Percentiles rank a stretch among this genome's conserved stretches.
phyloP scores from a whole-genome alignment of 2,113 vertebrate genomes.

The Ancistrus triradiatus region DNA sequence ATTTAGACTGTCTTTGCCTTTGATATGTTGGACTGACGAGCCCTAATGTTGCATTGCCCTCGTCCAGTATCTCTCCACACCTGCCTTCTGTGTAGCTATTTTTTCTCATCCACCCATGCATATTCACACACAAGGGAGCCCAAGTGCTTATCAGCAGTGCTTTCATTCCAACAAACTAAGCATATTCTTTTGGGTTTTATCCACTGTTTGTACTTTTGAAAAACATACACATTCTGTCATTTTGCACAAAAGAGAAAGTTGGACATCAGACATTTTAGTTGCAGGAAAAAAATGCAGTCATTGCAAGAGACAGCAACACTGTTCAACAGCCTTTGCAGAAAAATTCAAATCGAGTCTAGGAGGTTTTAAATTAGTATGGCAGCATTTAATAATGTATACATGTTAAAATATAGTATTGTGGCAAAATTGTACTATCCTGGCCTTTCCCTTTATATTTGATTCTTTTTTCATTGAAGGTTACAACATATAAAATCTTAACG shows the following conservation, averaged over 20 bases:
- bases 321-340: too few relatives aligned
- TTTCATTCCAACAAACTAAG: conserved; percentile 20
- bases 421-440: not conserved
- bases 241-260: not conserved
- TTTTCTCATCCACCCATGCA: not conserved
- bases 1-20: conserved; percentile 24
- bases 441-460: not conserved
- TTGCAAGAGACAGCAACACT: too few relatives aligned
- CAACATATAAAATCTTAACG: conserved; percentile 5
- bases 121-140: not conserved
- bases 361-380: too few relatives aligned
- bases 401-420: too few relatives aligned
- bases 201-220: not conserved
- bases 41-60: not conserved
- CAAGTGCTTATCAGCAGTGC: conserved; percentile 31
- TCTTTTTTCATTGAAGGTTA: conserved; percentile 13
- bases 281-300: too few relatives aligned
- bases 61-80: not conserved
- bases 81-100: not conserved
- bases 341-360: too few relatives aligned
- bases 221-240: not conserved
- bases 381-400: too few relatives aligned
- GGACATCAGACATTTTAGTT: too few relatives aligned
- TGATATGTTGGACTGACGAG: conserved; percentile 14
- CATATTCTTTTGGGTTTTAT: conserved; percentile 12